A percentile compares a stretch with the other conserved stretches of the same genome.
Conservation (phyloP, 1,140 invertebrate species). For the Ooceraea biroi region DNA sequence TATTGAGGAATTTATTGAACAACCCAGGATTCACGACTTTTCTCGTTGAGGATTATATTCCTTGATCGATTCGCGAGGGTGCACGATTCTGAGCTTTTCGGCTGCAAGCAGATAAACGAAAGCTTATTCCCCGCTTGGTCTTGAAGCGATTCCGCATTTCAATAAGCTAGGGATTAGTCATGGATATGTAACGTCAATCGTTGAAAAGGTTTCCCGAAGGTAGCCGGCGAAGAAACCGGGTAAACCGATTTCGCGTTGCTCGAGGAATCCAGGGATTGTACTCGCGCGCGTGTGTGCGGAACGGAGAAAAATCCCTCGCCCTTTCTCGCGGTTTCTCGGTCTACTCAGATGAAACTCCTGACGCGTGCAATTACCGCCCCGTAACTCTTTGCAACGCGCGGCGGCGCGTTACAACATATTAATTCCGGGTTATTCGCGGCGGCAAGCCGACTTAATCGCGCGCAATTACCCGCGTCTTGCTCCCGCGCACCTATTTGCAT, state of each 20-base stretch:
- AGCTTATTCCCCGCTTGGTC: not conserved
- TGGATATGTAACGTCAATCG: not conserved
- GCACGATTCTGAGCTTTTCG: too few species aligned
- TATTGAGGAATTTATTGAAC: too few species aligned
- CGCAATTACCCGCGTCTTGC: constrained; percentile 46
- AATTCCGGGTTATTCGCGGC: constrained; percentile 20
- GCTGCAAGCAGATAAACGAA: not conserved
- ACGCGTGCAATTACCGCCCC: not conserved
- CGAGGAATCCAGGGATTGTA: too few species aligned
- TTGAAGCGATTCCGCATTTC: not conserved
- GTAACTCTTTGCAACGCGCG: not conserved
- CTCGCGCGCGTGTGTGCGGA: too few species aligned
- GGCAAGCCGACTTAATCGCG: constrained; percentile 37
- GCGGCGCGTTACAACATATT: not conserved
- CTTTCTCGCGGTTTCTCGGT: too few species aligned
- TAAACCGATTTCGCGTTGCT: not conserved
- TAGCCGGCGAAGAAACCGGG: not conserved
- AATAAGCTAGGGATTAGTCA: not conserved
- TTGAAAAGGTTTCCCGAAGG: not conserved
- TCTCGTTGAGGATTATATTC: too few species aligned
- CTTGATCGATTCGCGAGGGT: too few species aligned
- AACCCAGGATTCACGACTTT: too few species aligned
- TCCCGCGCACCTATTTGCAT: constrained; percentile 40
- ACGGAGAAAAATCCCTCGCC: too few species aligned
- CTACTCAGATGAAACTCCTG: not conserved